Percentiles rank a stretch among this genome's conserved stretches.
phyloP scores from a whole-genome alignment of 2,113 vertebrate species.

The Benitochromis conjunctus region DNA sequence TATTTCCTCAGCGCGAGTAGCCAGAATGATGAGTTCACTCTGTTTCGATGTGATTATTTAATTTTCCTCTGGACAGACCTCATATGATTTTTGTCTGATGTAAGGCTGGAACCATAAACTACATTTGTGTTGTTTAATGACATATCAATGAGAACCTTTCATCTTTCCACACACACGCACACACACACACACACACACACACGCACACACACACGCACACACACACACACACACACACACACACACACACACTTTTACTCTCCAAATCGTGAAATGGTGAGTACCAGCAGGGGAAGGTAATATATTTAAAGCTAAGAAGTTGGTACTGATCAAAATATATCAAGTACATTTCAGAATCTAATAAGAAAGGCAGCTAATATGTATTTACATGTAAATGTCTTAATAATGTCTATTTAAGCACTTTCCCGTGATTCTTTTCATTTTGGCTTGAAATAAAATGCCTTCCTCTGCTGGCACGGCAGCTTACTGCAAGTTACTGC shows the following conservation, averaged over 20 bases:
- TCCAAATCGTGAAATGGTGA: no score
- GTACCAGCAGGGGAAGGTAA: no score
- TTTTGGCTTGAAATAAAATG: not conserved
- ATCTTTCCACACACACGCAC: not conserved
- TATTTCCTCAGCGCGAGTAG: slow-evolving; percentile 1
- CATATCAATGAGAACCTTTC: not conserved
- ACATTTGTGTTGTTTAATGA: not conserved
- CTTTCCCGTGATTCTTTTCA: not conserved
- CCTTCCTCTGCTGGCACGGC: not conserved
- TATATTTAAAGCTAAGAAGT: no score
- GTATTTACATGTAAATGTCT: no score
- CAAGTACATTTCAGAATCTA: no score
- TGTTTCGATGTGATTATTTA: not conserved
- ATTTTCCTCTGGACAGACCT: not conserved
- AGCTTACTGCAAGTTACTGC: not conserved
- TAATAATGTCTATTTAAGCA: not conserved
- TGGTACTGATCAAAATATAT: no score
- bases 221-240: not conserved
- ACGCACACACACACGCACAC: not conserved
- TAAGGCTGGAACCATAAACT: not conserved
- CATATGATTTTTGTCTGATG: not conserved
- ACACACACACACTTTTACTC: no score
- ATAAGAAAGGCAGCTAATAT: no score
- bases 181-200: not conserved
- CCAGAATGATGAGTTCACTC: slow-evolving; percentile 5